Base-by-base conservation (phyloP, 1,140 invertebrate genomes). In the Penaeus vannamei region DNA sequence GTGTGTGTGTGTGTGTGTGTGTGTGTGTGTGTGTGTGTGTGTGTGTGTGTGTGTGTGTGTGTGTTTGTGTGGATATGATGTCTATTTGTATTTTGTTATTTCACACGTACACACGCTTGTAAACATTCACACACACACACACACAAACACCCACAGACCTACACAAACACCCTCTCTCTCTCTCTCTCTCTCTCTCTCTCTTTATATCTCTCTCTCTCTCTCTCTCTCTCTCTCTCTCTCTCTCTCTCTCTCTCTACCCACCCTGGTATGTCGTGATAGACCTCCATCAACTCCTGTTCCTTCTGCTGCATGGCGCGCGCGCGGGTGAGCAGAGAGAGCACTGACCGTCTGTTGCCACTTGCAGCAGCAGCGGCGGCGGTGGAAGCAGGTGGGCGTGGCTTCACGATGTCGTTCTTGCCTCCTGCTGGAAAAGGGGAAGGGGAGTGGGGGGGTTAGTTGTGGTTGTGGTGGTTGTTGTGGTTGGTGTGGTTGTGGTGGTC, bases 221-320 rank as follows among this genome's bases (percentile, higher is more conserved):
- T 17, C 22, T 79, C n/a, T 12, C 42, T 81, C 19, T 26, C 79
- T 83, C 17, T 29, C 60, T 29, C 59, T 83, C 81, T 32, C 60
- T 5, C 26, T 61, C 53, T 62, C 10, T 61, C 59, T 29, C 26
- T 32, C 81, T 26, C 80, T 61, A 12, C 79, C 79, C 66, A 90
- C 89, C 91, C 85, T 26, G 91, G 91, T 19, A 91, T 84, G 23
- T 91, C 90, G 69, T 91, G 90, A 76, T 89, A 91, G 29, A 90
- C 90, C 12, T 86, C 90, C 85, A 90, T 90, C 66, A 91, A 60
- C 61, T 90, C 88, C 26, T 91, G 88, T 59, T 91, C 90, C 88
- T 91, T 91, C 88, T 90, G 88, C 82, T 91, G 90, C 22, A 91
- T 90, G 26, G 90, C 90, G 32, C 91, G 79, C 59, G 91, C 91